These are phyloP conservation scores for Neodon shergylaensis DNA, from an alignment of 2,113 vertebrate genomes.

Conservation along the genomic window DNA sequence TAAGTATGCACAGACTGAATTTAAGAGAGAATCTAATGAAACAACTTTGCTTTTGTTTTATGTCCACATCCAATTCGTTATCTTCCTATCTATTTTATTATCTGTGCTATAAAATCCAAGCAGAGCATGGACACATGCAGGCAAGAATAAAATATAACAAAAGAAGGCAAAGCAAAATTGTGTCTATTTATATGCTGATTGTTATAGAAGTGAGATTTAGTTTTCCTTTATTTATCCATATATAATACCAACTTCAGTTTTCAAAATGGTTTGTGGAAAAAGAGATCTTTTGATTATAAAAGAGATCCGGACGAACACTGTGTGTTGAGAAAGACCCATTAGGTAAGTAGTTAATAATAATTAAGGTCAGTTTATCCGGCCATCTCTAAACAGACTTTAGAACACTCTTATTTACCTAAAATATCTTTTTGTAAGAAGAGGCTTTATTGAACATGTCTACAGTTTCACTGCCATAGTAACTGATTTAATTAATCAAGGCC, in stretches of 20 bases:
- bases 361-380: background rate
- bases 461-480: slow-evolving; percentile 45
- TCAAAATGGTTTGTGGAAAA: background rate
- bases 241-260: background rate
- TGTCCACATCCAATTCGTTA: background rate
- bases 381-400: slow-evolving; percentile 37
- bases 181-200: background rate
- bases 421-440: background rate
- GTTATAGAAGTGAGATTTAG: background rate
- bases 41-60: slow-evolving; percentile 13
- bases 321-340: background rate
- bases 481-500: slow-evolving; percentile 66
- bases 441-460: slow-evolving; percentile 2
- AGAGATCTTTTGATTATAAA: background rate
- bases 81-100: background rate
- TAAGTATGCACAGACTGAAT: background rate
- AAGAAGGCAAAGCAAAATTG: background rate
- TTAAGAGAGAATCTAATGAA: background rate
- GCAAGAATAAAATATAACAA: background rate
- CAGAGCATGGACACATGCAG: background rate
- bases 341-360: background rate
- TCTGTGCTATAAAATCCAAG: background rate
- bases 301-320: background rate
- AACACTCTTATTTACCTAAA: background rate
- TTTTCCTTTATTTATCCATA: background rate